Conservation (phyloP, 2,888 invertebrate genomes). For the Drosophila longiperda region DNA sequence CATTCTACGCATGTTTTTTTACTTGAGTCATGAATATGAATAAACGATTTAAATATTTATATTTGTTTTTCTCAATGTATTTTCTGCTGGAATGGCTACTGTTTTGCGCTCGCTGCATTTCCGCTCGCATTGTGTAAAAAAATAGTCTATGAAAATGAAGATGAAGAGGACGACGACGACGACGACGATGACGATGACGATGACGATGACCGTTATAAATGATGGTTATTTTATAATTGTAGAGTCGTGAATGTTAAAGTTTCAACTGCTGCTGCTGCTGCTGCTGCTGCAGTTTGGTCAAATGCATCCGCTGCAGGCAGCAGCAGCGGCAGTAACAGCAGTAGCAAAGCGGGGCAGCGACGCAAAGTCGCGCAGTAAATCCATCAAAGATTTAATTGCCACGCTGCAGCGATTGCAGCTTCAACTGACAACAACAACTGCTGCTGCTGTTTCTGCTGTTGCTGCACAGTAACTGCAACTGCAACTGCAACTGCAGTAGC, state of each 20-base stretch:
- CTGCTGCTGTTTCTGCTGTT: constrained; percentile 16
- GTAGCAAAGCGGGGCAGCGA: constrained; percentile 7
- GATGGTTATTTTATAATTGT: constrained; percentile 78
- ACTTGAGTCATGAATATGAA: background rate
- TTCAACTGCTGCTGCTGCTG: constrained; percentile 11
- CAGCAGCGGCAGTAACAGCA: constrained; percentile 16
- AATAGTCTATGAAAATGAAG: constrained; percentile 9
- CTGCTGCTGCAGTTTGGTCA: constrained; percentile 41
- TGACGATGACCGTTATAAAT: constrained; percentile 66
- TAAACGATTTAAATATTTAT: background rate
- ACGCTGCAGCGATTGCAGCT: constrained; percentile 62
- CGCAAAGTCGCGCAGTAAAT: constrained; percentile 49
- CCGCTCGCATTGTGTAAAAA: constrained; percentile 57
- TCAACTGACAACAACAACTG: constrained; percentile 55
- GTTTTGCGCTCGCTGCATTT: constrained; percentile 61
- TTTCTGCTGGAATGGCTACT: constrained; percentile 21
- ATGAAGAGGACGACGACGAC: constrained; percentile 8
- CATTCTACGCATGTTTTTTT: background rate
- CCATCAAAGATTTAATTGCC: constrained; percentile 79
- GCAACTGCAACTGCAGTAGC: constrained; percentile 54
- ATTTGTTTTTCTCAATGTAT: background rate
- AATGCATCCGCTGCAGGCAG: constrained; percentile 55
- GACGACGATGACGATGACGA: constrained; percentile 19
- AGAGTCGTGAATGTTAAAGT: constrained; percentile 44
- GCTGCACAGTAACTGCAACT: constrained; percentile 11